phyloP scores from a whole-genome alignment of 2,888 invertebrate genomes.

The Rotaria socialis region DNA sequence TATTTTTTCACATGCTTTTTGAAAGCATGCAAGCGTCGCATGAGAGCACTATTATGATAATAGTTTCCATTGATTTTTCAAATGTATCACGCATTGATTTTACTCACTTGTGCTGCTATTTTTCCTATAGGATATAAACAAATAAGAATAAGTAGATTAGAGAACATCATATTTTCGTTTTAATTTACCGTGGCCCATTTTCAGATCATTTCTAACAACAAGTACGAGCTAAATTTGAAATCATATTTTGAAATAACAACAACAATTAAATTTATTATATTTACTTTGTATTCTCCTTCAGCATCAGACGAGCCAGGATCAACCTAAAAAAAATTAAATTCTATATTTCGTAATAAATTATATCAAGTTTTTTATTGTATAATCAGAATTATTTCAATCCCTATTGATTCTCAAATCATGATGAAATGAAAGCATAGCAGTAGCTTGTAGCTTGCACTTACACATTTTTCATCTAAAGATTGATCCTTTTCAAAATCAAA shows the following conservation, averaged over 20 bases:
- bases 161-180: too few relatives aligned
- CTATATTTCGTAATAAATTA: too few relatives aligned
- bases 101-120: constrained; percentile 73
- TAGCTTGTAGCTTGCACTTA: not conserved
- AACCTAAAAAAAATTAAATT: not conserved
- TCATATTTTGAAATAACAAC: not conserved
- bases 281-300: constrained; percentile 29
- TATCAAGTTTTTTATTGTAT: too few relatives aligned
- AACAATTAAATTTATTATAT: not conserved
- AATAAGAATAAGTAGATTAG: not conserved
- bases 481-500: constrained; percentile 24
- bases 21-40: constrained; percentile 81
- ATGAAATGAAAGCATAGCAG: too few relatives aligned
- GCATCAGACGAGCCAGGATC: constrained; percentile 6
- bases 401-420: too few relatives aligned
- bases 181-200: constrained; percentile 73
- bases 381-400: too few relatives aligned
- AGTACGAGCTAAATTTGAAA: constrained; percentile 69
- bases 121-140: constrained; percentile 64
- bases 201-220: constrained; percentile 79
- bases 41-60: constrained; percentile 70
- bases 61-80: not conserved
- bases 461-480: constrained; percentile 3
- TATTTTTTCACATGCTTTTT: constrained; percentile 67
- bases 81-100: not conserved